A percentile compares a stretch with the other conserved stretches of the same genome.
Conservation (phyloP, 2,888 invertebrate genomes). For the Habrosyne pyritoides region DNA sequence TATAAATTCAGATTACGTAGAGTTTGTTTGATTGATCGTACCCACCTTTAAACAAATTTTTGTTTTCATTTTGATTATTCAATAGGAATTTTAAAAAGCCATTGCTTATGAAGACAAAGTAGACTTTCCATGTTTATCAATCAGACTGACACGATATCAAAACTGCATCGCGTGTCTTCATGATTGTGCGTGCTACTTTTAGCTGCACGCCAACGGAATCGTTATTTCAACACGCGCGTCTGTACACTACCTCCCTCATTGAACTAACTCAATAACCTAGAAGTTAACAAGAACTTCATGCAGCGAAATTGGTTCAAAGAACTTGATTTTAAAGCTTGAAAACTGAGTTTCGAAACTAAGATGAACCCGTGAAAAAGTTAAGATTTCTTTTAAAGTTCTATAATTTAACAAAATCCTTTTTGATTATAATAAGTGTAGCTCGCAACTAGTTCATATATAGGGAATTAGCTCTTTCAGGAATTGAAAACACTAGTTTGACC, state of each 20-base stretch:
- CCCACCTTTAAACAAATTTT: no score
- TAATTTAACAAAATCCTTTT: no score
- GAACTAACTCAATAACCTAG: not conserved
- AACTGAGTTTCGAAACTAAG: not conserved
- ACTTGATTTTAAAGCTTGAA: not conserved
- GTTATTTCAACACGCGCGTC: not conserved
- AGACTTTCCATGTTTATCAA: not conserved
- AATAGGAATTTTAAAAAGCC: not conserved
- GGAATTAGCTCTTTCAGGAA: no score
- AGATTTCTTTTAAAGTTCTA: no score
- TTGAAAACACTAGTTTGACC: no score
- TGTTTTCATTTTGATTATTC: not conserved
- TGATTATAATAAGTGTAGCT: no score
- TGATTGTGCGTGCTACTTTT: not conserved
- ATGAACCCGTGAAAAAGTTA: not conserved
- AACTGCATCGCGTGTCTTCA: not conserved
- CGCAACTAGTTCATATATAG: no score
- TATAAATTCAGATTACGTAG: no score
- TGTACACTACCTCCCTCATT: not conserved
- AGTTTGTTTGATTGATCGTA: no score
- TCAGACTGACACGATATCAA: not conserved
- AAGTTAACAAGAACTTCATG: not conserved
- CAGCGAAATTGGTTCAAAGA: not conserved
- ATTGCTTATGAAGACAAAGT: not conserved
- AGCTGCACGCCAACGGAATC: not conserved